Percentiles rank a stretch among this genome's conserved stretches.
Evolutionary conservation across 2,888 invertebrate species (phyloP).

Genomic region (Chrysolina oricalcia): DNA sequence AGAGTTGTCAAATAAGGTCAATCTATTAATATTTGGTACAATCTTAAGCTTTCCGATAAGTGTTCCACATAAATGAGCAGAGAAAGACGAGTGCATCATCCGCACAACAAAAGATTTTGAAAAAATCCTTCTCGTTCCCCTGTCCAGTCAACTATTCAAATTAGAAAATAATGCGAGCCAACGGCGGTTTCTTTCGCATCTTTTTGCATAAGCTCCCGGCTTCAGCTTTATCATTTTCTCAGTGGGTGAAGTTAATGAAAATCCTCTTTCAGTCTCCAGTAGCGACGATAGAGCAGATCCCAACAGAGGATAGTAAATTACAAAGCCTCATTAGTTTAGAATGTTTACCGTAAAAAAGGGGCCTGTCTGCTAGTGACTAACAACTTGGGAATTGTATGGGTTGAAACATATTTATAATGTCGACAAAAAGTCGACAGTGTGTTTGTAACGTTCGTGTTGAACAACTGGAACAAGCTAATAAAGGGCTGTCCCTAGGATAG

Average conservation of each 20-base stretch:
- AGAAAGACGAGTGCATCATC: not conserved
- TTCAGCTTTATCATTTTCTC: constrained; percentile 41
- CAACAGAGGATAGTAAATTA: constrained; percentile 53
- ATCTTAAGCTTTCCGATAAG: not conserved
- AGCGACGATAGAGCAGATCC: constrained; percentile 49
- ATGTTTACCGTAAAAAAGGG: constrained; percentile 49
- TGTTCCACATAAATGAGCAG: not conserved
- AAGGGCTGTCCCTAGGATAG: not conserved
- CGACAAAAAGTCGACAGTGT: constrained; percentile 26
- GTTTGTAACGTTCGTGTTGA: constrained; percentile 9
- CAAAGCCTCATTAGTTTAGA: constrained; percentile 56
- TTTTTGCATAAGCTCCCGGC: constrained; percentile 30
- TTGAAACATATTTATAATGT: constrained; percentile 33
- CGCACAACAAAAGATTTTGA: not conserved
- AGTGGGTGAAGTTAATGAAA: constrained; percentile 54
- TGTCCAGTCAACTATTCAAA: constrained; percentile 2
- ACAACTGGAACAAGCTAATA: constrained; percentile 13
- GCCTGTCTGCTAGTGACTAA: constrained; percentile 20
- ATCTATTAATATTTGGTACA: not conserved
- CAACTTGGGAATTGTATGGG: constrained; percentile 27
- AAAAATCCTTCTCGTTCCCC: not conserved
- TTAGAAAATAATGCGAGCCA: constrained; percentile 21
- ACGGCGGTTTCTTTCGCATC: constrained; percentile 11
- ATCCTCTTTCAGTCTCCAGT: constrained; percentile 46
- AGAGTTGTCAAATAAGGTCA: not conserved